Percentiles rank a stretch among this genome's conserved stretches.
Evolutionary conservation across 2,113 vertebrate genomes (phyloP).

Genomic region (Arenaria interpres): DNA sequence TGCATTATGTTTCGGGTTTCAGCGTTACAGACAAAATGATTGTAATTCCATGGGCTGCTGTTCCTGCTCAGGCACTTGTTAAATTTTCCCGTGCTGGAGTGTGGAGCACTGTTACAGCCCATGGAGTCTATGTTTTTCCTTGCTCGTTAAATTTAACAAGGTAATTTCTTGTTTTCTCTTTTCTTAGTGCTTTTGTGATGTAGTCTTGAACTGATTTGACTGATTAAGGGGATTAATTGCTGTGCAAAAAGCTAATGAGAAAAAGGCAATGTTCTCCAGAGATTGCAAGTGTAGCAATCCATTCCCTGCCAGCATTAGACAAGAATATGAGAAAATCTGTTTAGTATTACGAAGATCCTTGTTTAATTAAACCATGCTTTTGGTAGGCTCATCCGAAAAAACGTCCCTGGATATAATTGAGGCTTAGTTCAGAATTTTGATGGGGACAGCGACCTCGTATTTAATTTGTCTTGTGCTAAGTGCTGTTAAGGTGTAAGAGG

Average conservation of each 20-base stretch:
- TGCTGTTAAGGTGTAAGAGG: not conserved
- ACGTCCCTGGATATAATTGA: not conserved
- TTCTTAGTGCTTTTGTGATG: constrained; percentile 47
- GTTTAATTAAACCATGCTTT: not conserved
- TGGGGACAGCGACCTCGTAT: not conserved
- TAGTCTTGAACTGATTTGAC: constrained; percentile 14
- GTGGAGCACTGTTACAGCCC: not conserved
- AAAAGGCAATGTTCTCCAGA: constrained; percentile 34
- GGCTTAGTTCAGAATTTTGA: not conserved
- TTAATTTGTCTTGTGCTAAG: not conserved
- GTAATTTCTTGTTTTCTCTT: constrained; percentile 57
- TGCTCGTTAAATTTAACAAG: constrained; percentile 60
- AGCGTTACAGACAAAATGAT: not conserved
- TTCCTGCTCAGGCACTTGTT: not conserved
- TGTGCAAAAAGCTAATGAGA: constrained; percentile 56
- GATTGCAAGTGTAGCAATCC: constrained; percentile 12
- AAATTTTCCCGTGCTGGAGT: not conserved
- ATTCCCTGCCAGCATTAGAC: not conserved
- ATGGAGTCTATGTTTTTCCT: not conserved
- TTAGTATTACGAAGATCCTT: not conserved
- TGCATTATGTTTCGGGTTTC: not conserved
- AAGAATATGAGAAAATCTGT: not conserved
- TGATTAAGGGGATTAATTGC: constrained; percentile 58
- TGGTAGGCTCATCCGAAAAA: not conserved
- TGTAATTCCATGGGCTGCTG: not conserved